Percentiles rank a stretch among this genome's conserved stretches.
Evolutionary conservation across 1,140 invertebrate species (phyloP).

Genomic region (Drosophila equinoxialis): DNA sequence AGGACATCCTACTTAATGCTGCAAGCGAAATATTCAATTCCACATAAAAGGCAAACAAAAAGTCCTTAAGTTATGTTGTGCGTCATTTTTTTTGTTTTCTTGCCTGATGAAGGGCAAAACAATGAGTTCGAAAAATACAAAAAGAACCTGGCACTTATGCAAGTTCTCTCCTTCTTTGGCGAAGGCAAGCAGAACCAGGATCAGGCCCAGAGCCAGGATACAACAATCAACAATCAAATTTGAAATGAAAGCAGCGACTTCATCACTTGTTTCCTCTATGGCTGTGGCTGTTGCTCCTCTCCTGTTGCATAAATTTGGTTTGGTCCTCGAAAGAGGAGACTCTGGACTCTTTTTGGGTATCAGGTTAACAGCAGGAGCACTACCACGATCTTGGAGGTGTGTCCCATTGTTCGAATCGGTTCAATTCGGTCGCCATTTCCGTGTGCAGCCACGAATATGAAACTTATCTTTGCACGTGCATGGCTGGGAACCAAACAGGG

Average conservation of each 20-base stretch:
- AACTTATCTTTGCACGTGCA: conserved; percentile 80
- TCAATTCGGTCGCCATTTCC: conserved; percentile 48
- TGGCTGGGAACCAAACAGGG: conserved; percentile 60
- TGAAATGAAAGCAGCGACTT: conserved; percentile 81
- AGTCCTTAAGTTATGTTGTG: conserved; percentile 83
- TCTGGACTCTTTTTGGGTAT: conserved; percentile 52
- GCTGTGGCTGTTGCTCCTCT: conserved; percentile 32
- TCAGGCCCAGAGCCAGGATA: conserved; percentile 41
- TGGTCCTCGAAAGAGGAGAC: conserved; percentile 64
- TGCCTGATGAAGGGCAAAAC: conserved; percentile 56
- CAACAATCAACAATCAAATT: conserved; percentile 67
- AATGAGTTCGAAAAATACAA: conserved; percentile 45
- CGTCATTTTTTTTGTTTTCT: conserved; percentile 54
- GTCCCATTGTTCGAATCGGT: conserved; percentile 61
- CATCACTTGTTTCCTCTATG: conserved; percentile 81
- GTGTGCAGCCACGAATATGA: conserved; percentile 67
- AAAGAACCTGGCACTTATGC: conserved; percentile 68
- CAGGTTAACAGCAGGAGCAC: conserved; percentile 60
- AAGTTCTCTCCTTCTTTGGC: conserved; percentile 37
- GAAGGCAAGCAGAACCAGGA: neutral
- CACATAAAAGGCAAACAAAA: conserved; percentile 81
- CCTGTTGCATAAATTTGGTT: conserved; percentile 69
- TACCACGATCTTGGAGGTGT: conserved; percentile 65
- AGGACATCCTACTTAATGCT: conserved; percentile 75
- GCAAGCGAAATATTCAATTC: conserved; percentile 50